Base-by-base conservation (phyloP, 2,888 invertebrate species). In the Empis stercorea region DNA sequence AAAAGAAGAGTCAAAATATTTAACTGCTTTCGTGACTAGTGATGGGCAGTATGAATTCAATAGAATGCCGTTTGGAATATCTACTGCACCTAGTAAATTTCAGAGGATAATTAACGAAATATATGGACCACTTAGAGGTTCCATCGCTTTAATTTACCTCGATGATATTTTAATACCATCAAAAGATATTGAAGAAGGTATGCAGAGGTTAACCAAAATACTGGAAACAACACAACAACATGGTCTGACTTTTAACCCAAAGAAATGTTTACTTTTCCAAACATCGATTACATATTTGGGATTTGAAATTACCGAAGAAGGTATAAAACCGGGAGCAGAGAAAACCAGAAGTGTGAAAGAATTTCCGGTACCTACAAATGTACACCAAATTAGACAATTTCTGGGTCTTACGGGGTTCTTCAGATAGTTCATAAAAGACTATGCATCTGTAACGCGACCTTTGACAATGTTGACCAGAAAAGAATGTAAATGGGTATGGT, bases 31-130 rank as follows among this genome's bases (percentile, higher is more conserved):
- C 20, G 44, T 10, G 10, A 44, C 14, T 20, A 4, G 20, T 20
- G 20, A 20, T 10, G 61, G 61, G 3, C 52, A 60, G 3, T 64
- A 51, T 36, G 56, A 62, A 49, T 63, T 55, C 43, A 32, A 49
- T 1, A 16, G 52, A 1, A 58, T 64, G 57, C 59, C 61, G 1
- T 68, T 63, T 46, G 63, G 63, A 1, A 51, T 63, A 2, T 32
- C 51, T 2, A 62, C 62, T 45, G 59, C 61, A 2, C 59, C 60
- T 7, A 49, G 52, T 4, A 52, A 55, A n/a, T 63, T 62, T 51
- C 61, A 61, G 45, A 34, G 58, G 15, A 45, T 58, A 27, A 57
- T 63, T 10, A 47, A 46, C 15, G 41, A 23, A 10, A 14, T 49
- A 10, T 36, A 44, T 4, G 34, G 41, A 9, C 13, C 42, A 14